Conservation (phyloP, 2,888 invertebrate species). For the Apamea anceps region DNA sequence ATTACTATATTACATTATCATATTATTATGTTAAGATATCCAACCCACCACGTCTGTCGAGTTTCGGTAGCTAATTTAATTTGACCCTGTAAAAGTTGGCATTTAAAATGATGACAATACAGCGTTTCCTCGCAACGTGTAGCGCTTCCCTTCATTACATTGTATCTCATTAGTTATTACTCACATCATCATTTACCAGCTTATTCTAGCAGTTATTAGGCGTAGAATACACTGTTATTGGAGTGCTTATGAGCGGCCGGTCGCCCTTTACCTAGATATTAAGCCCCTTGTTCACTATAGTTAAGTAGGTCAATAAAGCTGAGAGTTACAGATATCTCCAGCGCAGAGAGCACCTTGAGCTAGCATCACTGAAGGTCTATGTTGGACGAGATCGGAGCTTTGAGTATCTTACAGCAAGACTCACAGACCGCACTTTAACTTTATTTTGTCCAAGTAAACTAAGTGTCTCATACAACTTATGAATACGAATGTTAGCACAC, state of each 20-base stretch:
- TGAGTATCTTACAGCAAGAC: not conserved
- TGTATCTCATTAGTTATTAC: not conserved
- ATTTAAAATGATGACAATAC: not conserved
- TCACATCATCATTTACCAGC: not conserved
- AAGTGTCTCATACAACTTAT: not conserved
- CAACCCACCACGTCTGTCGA: too few species aligned
- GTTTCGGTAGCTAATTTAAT: too few species aligned
- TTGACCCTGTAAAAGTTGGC: too few species aligned
- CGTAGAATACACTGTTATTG: conserved; percentile 2
- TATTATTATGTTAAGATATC: too few species aligned
- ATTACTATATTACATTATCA: too few species aligned
- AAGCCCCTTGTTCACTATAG: not conserved
- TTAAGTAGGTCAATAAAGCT: not conserved
- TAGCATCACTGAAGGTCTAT: not conserved
- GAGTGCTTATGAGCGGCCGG: not conserved
- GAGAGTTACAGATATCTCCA: not conserved
- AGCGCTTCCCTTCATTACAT: not conserved
- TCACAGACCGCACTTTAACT: not conserved
- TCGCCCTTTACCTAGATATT: not conserved
- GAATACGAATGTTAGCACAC: not conserved
- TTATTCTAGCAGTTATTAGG: not conserved
- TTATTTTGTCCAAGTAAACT: not conserved
- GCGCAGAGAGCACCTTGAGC: not conserved
- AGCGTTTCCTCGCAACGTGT: not conserved
- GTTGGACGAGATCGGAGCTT: not conserved